A percentile compares a stretch with the other conserved stretches of the same genome.
Conservation (phyloP, 1,140 invertebrate genomes). For the Sminthurides bifidus region DNA sequence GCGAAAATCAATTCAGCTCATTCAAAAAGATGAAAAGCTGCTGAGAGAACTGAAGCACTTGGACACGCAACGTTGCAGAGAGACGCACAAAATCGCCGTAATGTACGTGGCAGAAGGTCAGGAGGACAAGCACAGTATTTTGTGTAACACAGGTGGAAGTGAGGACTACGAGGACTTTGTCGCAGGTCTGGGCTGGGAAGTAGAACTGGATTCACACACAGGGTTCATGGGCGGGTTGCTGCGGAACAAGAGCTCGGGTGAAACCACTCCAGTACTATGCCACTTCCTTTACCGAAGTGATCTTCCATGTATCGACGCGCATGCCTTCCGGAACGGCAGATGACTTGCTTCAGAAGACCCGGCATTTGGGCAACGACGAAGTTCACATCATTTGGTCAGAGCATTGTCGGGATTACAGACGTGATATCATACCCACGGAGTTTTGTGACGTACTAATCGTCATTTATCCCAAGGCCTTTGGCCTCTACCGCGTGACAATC, state of each 20-base stretch:
- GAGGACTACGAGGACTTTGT: constrained; percentile 90
- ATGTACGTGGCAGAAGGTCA: constrained; percentile 95
- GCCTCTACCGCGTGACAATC: constrained; percentile 68
- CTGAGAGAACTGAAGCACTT: constrained; percentile 83
- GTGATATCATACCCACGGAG: constrained; percentile 95
- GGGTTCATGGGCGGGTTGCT: constrained; percentile 93
- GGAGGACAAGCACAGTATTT: constrained; percentile 87
- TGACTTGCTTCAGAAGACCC: constrained; percentile 81
- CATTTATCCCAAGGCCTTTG: constrained; percentile 81
- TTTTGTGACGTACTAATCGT: constrained; percentile 98
- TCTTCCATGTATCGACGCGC: constrained; percentile 97
- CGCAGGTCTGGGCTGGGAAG: constrained; percentile 48
- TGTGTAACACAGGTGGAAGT: constrained; percentile 71
- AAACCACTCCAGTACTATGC: constrained; percentile 91
- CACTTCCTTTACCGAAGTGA: constrained; percentile 63
- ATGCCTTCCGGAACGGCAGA: constrained; percentile 80
- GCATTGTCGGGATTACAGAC: constrained; percentile 83
- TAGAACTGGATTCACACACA: constrained; percentile 81
- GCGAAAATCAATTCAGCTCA: constrained; percentile 65
- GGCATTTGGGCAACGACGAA: constrained; percentile 96
- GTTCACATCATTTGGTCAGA: constrained; percentile 99
- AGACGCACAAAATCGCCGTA: constrained; percentile 98
- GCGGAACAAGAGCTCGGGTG: constrained; percentile 76
- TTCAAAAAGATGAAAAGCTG: constrained; percentile 81
- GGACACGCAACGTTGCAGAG: constrained; percentile 77